A percentile compares a stretch with the other conserved stretches of the same genome.
phyloP scores from a whole-genome alignment of 2,888 invertebrate species.

The Cephalotes varians region DNA sequence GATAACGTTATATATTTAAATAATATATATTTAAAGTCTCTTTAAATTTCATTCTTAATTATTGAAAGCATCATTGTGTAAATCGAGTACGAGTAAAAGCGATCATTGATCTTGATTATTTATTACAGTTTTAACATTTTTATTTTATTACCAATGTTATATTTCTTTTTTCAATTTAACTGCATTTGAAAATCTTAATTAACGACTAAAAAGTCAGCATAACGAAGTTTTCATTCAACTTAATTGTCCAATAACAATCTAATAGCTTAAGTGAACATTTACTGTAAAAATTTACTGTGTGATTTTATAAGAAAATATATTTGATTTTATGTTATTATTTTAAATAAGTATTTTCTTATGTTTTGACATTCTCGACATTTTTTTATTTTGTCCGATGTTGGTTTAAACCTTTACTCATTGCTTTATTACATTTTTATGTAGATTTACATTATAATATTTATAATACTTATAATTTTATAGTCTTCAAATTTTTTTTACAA shows the following conservation, averaged over 20 bases:
- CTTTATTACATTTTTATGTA: not conserved
- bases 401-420: not conserved
- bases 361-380: not conserved
- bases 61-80: not conserved
- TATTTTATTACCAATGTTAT: not conserved
- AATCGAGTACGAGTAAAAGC: not conserved
- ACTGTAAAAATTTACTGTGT: not conserved
- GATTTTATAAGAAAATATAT: not conserved
- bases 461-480: not conserved
- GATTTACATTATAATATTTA: not conserved
- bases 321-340: not conserved
- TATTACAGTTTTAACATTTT: not conserved
- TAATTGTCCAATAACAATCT: not conserved
- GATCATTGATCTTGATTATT: not conserved
- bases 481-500: not conserved
- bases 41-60: slow-evolving; percentile 18
- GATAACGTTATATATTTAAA: too few species aligned
- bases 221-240: not conserved
- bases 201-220: not conserved
- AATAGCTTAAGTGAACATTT: not conserved
- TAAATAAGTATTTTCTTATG: not conserved
- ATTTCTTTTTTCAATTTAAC: not conserved
- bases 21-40: not conserved
- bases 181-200: slow-evolving; percentile 16
- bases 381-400: not conserved